These are phyloP conservation scores for Epirrhoe tristata DNA, from an alignment of 2,888 invertebrate genomes.

Conservation along the genomic window DNA sequence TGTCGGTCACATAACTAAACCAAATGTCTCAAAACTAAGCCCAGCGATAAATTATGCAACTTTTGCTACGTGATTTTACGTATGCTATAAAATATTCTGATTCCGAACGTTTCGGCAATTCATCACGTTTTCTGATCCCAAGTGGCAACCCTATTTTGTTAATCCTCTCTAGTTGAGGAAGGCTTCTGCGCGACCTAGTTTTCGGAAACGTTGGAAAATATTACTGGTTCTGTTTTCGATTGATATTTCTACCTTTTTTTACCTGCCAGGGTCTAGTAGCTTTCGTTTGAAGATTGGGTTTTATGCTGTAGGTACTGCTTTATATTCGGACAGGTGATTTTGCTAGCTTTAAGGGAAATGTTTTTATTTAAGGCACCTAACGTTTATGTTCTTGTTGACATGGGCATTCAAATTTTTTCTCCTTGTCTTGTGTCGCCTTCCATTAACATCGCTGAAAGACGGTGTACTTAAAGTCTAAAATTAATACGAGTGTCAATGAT, in stretches of 20 bases:
- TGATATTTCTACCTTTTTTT: conserved; percentile 30
- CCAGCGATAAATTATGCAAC: conserved; percentile 29
- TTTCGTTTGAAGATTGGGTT: conserved; percentile 17
- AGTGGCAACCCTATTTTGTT: conserved; percentile 44
- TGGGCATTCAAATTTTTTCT: too few relatives aligned
- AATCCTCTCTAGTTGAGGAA: conserved; percentile 43
- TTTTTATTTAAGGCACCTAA: too few relatives aligned
- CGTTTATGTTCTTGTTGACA: too few relatives aligned
- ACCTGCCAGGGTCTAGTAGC: conserved; percentile 32
- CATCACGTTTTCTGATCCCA: conserved; percentile 37
- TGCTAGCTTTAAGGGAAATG: neutral
- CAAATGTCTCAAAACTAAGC: conserved; percentile 10
- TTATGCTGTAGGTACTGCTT: conserved; percentile 7
- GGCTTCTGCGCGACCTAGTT: conserved; percentile 54
- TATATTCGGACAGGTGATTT: conserved; percentile 5
- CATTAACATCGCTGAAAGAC: too few relatives aligned
- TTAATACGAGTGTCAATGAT: too few relatives aligned
- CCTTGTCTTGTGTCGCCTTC: too few relatives aligned
- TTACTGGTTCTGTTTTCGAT: conserved; percentile 42
- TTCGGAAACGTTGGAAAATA: conserved; percentile 50
- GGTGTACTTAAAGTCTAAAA: too few relatives aligned
- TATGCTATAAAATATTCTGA: conserved; percentile 26
- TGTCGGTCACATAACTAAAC: neutral
- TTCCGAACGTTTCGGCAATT: conserved; percentile 37
- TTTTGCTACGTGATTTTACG: conserved; percentile 29